Evolutionary conservation across 2,888 invertebrate genomes (phyloP).

Genomic region (Atethmia centrago): DNA sequence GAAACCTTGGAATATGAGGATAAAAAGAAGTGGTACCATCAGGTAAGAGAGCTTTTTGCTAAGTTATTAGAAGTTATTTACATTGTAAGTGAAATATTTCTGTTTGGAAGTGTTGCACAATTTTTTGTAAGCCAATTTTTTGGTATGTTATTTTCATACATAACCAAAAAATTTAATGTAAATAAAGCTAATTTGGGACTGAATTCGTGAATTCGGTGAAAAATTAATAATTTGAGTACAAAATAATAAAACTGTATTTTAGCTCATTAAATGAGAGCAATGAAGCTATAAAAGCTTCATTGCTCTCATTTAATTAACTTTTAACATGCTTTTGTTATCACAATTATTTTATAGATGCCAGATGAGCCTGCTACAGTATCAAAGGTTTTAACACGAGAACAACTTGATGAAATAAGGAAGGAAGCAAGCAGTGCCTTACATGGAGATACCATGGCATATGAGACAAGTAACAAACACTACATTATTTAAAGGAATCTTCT

Average conservation of each 20-base stretch:
- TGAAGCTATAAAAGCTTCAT: background rate
- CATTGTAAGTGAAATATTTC: fast-evolving
- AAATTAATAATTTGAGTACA: background rate
- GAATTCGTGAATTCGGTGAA: background rate
- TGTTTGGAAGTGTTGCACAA: slow-evolving; percentile 18
- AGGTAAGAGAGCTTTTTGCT: slow-evolving; percentile 77
- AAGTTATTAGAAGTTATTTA: background rate
- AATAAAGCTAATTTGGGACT: background rate
- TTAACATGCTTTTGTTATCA: background rate
- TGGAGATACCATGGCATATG: slow-evolving; percentile 91
- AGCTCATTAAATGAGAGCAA: background rate
- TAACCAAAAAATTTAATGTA: slow-evolving; percentile 37
- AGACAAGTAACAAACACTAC: slow-evolving; percentile 87
- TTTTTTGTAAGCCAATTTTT: slow-evolving; percentile 20
- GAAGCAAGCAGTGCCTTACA: slow-evolving; percentile 93
- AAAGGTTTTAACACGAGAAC: slow-evolving; percentile 86
- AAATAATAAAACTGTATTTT: background rate
- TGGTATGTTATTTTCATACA: slow-evolving; percentile 9
- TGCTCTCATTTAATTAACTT: background rate
- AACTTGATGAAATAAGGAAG: slow-evolving; percentile 90
- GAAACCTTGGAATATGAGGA: slow-evolving; percentile 88
- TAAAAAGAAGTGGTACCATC: slow-evolving; percentile 92
- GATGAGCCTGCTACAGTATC: slow-evolving; percentile 84
- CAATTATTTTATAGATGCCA: slow-evolving; percentile 79
- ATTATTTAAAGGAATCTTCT: background rate